These are phyloP conservation scores for Eupeodes luniger DNA, from an alignment of 2,888 invertebrate genomes.

Conservation along the genomic window DNA sequence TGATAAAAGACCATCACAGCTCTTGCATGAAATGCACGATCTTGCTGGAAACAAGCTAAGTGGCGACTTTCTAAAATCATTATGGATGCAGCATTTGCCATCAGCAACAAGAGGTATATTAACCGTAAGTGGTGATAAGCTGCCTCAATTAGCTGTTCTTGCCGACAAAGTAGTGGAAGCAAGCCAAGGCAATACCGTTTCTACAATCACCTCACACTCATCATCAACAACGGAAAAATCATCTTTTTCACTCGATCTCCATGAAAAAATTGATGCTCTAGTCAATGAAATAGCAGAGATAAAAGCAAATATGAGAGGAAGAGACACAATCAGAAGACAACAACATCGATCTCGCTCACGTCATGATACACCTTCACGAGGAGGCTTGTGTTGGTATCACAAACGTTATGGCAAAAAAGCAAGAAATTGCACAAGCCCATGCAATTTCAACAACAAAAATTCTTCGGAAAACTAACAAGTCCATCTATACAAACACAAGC, in stretches of 20 bases:
- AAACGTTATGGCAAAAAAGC: too few relatives aligned
- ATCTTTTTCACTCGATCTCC: background rate
- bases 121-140: constrained; percentile 5
- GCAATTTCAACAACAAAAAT: too few relatives aligned
- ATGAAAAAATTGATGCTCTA: background rate
- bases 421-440: too few relatives aligned
- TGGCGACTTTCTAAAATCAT: too few relatives aligned
- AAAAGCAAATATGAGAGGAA: background rate
- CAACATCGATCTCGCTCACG: constrained; percentile 26
- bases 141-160: constrained; percentile 5
- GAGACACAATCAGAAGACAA: constrained; percentile 12
- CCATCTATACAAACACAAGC: too few relatives aligned
- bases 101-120: background rate
- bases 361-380: background rate
- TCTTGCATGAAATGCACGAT: too few relatives aligned
- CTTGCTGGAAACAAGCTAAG: too few relatives aligned
- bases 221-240: too few relatives aligned
- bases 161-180: constrained; percentile 13
- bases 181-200: constrained; percentile 14
- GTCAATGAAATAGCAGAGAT: background rate
- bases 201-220: constrained; percentile 8
- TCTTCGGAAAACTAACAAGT: too few relatives aligned
- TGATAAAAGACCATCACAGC: too few relatives aligned
- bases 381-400: too few relatives aligned
- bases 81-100: constrained; percentile 5